A percentile compares a stretch with the other conserved stretches of the same genome.
phyloP scores from a whole-genome alignment of 2,113 vertebrate species.

The Trichomycterus rosablanca region DNA sequence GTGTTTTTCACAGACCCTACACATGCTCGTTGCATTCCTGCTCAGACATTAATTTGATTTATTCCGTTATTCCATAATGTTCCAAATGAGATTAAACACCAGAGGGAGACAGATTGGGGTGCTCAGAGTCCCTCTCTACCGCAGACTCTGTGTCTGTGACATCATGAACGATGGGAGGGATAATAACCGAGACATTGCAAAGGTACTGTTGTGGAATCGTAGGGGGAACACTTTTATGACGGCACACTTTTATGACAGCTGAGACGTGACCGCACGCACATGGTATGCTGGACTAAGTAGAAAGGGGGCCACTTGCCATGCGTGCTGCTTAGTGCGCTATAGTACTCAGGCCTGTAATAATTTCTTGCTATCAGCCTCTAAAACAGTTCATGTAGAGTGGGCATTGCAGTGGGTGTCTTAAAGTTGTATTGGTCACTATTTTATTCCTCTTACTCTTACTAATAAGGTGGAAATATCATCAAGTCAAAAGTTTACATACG shows the following conservation, averaged over 20 bases:
- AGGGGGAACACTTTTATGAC: constrained; percentile 29
- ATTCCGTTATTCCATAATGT: constrained; percentile 45
- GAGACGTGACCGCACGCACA: constrained; percentile 48
- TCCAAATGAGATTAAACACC: constrained; percentile 47
- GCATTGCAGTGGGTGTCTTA: no score
- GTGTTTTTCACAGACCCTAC: constrained; percentile 45
- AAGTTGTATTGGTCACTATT: no score
- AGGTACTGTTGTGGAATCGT: constrained; percentile 31
- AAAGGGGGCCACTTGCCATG: constrained; percentile 24
- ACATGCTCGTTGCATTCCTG: constrained; percentile 27
- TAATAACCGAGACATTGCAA: constrained; percentile 9
- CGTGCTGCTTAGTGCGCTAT: constrained; percentile 22
- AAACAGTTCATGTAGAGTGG: no score
- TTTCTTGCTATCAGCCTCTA: no score
- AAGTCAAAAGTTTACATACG: no score
- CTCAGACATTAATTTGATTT: constrained; percentile 43
- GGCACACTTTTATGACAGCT: not conserved
- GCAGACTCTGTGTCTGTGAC: constrained; percentile 36
- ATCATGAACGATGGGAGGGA: constrained; percentile 41
- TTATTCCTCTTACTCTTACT: no score
- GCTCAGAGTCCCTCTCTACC: constrained; percentile 22
- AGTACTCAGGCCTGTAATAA: constrained; percentile 21
- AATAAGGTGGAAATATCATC: no score
- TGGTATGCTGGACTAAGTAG: constrained; percentile 40
- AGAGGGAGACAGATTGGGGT: constrained; percentile 27